These are phyloP conservation scores for Euspilapteryx auroguttella DNA, from an alignment of 2,888 invertebrate genomes.

Conservation along the genomic window DNA sequence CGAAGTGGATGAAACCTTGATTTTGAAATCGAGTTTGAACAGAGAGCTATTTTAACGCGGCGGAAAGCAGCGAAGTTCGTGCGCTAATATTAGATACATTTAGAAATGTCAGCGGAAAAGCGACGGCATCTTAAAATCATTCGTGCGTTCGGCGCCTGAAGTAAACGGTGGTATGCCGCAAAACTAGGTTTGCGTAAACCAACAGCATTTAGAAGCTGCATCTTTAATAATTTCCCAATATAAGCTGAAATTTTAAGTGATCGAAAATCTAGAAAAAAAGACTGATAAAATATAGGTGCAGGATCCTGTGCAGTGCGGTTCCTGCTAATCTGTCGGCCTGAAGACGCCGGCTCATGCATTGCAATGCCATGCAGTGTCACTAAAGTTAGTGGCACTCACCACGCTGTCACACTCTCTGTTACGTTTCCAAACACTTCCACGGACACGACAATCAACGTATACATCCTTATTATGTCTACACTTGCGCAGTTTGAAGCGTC, in stretches of 20 bases:
- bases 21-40: constrained; percentile 51
- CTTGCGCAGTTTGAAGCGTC: constrained; percentile 40
- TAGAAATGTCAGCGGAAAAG: too few species aligned
- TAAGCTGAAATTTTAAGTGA: too few species aligned
- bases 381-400: constrained; percentile 50
- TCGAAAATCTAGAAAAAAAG: too few species aligned
- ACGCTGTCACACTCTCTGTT: constrained; percentile 42
- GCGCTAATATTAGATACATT: constrained; percentile 43
- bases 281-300: too few species aligned
- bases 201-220: too few species aligned
- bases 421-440: constrained; percentile 14
- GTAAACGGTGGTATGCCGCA: too few species aligned
- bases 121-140: too few species aligned
- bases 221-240: too few species aligned
- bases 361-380: constrained; percentile 19
- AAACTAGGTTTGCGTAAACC: too few species aligned
- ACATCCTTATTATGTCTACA: constrained; percentile 47
- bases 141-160: too few species aligned
- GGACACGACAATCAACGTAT: constrained; percentile 48
- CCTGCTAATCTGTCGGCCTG: too few species aligned
- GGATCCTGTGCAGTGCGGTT: too few species aligned
- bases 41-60: constrained; percentile 51
- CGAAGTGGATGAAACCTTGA: constrained; percentile 53
- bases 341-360: constrained; percentile 19
- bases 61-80: constrained; percentile 46